A percentile compares a stretch with the other conserved stretches of the same genome.
phyloP scores from a whole-genome alignment of 1,140 invertebrate genomes.

The Atta cephalotes region DNA sequence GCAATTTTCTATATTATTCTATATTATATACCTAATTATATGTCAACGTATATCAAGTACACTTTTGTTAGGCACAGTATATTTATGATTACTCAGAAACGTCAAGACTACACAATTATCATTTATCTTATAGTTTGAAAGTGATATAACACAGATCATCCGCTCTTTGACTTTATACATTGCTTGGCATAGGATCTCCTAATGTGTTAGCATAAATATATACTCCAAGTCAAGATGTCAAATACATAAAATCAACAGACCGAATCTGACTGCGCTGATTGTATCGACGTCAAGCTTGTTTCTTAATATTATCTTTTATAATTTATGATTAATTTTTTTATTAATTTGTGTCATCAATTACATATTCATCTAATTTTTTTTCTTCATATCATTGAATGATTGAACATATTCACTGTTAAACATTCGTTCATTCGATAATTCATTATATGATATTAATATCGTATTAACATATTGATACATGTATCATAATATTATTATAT shows the following conservation, averaged over 20 bases:
- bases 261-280: neutral
- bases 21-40: neutral
- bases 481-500: neutral
- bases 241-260: conserved; percentile 26
- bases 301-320: neutral
- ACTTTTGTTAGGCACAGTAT: neutral
- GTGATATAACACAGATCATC: conserved; percentile 43
- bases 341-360: neutral
- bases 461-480: neutral
- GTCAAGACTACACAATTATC: neutral
- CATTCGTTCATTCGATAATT: neutral
- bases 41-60: neutral
- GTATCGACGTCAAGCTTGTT: neutral
- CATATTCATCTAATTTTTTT: neutral
- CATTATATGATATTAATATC: neutral
- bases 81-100: neutral
- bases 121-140: neutral
- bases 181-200: neutral
- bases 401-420: neutral
- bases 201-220: conserved; percentile 20
- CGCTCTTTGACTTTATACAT: conserved; percentile 31
- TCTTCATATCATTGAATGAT: neutral
- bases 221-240: neutral
- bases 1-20: neutral
- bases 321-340: neutral